Conservation (phyloP, 1,140 invertebrate genomes). For the Leptinotarsa defecta region DNA sequence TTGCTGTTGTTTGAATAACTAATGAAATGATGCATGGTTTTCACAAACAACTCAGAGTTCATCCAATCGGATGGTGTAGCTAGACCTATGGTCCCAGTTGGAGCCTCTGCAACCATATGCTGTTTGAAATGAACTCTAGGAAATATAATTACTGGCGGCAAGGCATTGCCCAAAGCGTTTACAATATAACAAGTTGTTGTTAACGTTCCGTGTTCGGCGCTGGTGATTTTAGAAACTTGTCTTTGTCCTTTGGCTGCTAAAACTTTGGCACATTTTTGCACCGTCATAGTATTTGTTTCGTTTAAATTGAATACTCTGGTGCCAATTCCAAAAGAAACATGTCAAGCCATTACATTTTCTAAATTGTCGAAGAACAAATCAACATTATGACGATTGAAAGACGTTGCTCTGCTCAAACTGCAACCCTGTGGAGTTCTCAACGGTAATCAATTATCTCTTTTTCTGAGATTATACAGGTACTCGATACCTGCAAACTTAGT, state of each 20-base stretch:
- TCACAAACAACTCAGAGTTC: slow-evolving; percentile 55
- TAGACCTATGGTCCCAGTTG: slow-evolving; percentile 53
- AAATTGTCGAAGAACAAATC: slow-evolving; percentile 45
- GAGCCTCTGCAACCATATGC: slow-evolving; percentile 51
- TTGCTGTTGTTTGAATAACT: slow-evolving; percentile 41
- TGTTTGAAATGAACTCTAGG: slow-evolving; percentile 52
- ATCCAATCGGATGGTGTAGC: slow-evolving; percentile 56
- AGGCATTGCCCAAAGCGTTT: slow-evolving; percentile 50
- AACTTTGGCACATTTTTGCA: slow-evolving; percentile 54
- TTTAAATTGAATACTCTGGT: slow-evolving; percentile 56
- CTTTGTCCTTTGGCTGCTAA: slow-evolving; percentile 50
- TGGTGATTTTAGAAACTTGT: slow-evolving; percentile 53
- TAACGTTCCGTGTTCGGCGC: slow-evolving; percentile 55
- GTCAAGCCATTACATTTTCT: slow-evolving; percentile 41
- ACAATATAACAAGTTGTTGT: slow-evolving; percentile 54
- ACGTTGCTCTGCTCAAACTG: slow-evolving; percentile 45
- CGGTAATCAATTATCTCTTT: background rate
- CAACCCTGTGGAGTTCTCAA: background rate
- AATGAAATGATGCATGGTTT: slow-evolving; percentile 59
- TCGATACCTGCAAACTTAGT: no score
- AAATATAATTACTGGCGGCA: slow-evolving; percentile 49
- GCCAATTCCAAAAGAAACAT: slow-evolving; percentile 34
- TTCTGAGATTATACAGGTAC: background rate
- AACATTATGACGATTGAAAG: slow-evolving; percentile 43
- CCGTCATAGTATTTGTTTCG: slow-evolving; percentile 55